A percentile compares a stretch with the other conserved stretches of the same genome.
These are phyloP conservation scores for Rosalia funebris DNA, from an alignment of 2,888 invertebrate genomes.

Conservation along the genomic window DNA sequence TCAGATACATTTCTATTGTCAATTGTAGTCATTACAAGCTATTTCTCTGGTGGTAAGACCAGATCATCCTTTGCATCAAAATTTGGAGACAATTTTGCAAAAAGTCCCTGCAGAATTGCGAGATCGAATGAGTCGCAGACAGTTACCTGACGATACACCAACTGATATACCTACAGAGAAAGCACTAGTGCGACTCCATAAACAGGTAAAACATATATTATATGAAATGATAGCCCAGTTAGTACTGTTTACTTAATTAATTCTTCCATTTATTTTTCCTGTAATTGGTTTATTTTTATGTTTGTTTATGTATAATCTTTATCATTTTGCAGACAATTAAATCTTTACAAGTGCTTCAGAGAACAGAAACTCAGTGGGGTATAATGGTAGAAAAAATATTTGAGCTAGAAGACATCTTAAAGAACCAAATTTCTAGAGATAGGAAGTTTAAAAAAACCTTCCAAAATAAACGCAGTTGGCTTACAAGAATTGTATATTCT, in stretches of 20 bases:
- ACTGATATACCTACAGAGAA: slow-evolving; percentile 81
- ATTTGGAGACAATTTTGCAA: slow-evolving; percentile 89
- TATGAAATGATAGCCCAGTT: too few relatives aligned
- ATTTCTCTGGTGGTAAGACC: slow-evolving; percentile 80
- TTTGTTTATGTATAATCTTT: background rate
- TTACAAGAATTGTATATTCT: slow-evolving; percentile 71
- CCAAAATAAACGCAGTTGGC: slow-evolving; percentile 69
- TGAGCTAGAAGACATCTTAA: slow-evolving; percentile 87
- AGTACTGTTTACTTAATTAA: too few relatives aligned
- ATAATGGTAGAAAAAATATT: slow-evolving; percentile 82
- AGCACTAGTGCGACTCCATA: slow-evolving; percentile 88
- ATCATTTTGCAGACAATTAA: slow-evolving; percentile 75
- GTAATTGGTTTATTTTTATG: background rate
- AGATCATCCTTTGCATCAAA: slow-evolving; percentile 78
- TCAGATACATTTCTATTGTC: too few relatives aligned
- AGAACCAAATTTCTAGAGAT: slow-evolving; percentile 75
- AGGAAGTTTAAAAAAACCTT: slow-evolving; percentile 76
- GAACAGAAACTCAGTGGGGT: slow-evolving; percentile 95
- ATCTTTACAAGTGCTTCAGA: slow-evolving; percentile 89
- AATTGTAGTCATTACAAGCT: slow-evolving; percentile 82
- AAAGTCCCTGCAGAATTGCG: slow-evolving; percentile 85
- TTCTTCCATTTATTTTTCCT: too few relatives aligned
- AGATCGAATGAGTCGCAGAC: slow-evolving; percentile 77
- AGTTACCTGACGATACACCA: slow-evolving; percentile 69
- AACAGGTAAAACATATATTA: slow-evolving; percentile 82